phyloP scores from a whole-genome alignment of 2,888 invertebrate genomes.

The Pammene aurita region DNA sequence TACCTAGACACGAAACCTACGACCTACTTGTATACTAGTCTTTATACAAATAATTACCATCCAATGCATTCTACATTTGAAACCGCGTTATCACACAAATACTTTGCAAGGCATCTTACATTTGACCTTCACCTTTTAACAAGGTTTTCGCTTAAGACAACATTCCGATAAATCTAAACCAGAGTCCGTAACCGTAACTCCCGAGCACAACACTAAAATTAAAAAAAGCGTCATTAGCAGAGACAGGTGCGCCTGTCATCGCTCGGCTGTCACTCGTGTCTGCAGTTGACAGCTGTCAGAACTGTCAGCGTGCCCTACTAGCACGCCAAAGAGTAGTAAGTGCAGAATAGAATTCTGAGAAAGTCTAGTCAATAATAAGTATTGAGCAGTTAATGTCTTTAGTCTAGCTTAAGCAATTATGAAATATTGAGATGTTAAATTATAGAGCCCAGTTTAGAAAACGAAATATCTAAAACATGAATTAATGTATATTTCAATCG shows the following conservation, averaged over 20 bases:
- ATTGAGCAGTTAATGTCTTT: background rate
- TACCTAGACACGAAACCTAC: no score
- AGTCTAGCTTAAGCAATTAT: no score
- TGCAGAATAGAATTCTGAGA: slow-evolving; percentile 5
- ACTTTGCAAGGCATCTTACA: no score
- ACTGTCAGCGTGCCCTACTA: slow-evolving; percentile 26
- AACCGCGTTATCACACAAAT: no score
- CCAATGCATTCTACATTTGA: no score
- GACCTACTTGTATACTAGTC: no score
- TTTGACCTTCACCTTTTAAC: background rate
- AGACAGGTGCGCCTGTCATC: slow-evolving; percentile 40
- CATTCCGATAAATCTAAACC: background rate
- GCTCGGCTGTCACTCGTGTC: slow-evolving; percentile 39
- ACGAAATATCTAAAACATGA: no score
- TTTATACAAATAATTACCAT: no score
- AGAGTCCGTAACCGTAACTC: background rate
- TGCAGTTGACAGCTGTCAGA: slow-evolving; percentile 41
- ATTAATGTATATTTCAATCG: no score
- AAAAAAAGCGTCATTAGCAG: slow-evolving; percentile 36
- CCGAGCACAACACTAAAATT: background rate
- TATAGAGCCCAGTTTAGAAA: no score
- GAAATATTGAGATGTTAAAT: no score
- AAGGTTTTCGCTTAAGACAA: background rate
- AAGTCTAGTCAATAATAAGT: background rate
- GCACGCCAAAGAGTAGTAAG: slow-evolving; percentile 10